Evolutionary conservation across 2,888 invertebrate species (phyloP).

Genomic region (Zootermopsis nevadensis): DNA sequence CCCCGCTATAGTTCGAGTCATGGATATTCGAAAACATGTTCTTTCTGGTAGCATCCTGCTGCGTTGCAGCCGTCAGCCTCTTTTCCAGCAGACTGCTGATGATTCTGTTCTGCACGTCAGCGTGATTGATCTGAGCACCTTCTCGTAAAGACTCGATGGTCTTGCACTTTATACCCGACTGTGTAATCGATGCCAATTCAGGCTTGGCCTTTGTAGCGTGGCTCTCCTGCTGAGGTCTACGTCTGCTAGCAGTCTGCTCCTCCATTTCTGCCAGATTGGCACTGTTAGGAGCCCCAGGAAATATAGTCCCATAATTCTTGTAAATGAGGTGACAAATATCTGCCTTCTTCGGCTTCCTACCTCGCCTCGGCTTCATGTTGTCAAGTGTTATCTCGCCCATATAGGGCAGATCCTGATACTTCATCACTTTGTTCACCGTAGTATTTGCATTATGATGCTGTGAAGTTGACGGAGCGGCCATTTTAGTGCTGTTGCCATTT

Average conservation of each 20-base stretch:
- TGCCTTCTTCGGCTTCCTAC: conserved; percentile 91
- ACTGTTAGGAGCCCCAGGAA: conserved; percentile 75
- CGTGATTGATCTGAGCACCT: conserved; percentile 63
- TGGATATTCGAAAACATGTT: neutral
- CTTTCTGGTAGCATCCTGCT: conserved; percentile 15
- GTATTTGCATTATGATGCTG: conserved; percentile 1
- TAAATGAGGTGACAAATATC: conserved; percentile 92
- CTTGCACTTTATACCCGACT: conserved; percentile 47
- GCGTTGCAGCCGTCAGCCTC: conserved; percentile 71
- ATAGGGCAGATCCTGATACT: conserved; percentile 87
- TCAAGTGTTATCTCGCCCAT: conserved; percentile 94
- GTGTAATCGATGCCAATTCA: neutral
- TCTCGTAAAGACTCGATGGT: conserved; percentile 48
- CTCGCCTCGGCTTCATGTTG: conserved; percentile 86
- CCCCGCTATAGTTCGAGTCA: neutral
- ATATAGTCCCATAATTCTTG: conserved; percentile 90
- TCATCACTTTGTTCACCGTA: conserved; percentile 66
- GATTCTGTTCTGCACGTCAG: conserved; percentile 75
- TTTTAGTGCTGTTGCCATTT: neutral
- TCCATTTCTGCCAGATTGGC: conserved; percentile 30
- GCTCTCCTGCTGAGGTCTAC: neutral
- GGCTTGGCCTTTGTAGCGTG: neutral
- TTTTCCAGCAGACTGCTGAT: conserved; percentile 78
- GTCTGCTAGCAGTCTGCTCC: conserved; percentile 16
- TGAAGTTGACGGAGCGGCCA: conserved; percentile 52